These are phyloP conservation scores for Clavelina lepadiformis DNA, from an alignment of 23 tunicate species.

Conservation along the genomic window DNA sequence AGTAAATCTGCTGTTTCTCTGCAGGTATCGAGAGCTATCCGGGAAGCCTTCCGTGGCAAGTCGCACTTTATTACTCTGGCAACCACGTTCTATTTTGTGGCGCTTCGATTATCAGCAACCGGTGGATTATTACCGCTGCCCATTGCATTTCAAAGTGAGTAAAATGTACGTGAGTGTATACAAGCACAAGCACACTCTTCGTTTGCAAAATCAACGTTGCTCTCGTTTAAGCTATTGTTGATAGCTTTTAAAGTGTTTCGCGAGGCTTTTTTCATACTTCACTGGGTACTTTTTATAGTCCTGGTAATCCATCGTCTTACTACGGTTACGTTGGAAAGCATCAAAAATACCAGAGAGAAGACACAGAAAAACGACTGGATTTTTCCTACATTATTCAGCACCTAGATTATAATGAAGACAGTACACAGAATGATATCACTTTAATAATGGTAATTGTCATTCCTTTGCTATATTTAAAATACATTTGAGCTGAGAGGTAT, in stretches of 20 bases:
- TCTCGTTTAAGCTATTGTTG: no score
- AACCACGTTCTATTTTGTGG: constrained; percentile 26
- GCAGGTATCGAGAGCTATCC: constrained; percentile 24
- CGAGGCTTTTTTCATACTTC: no score
- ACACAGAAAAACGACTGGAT: constrained; percentile 8
- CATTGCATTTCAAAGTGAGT: constrained; percentile 34
- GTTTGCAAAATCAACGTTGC: no score
- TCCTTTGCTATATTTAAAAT: no score
- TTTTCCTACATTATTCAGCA: constrained; percentile 16
- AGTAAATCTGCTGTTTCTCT: background rate
- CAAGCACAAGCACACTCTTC: background rate
- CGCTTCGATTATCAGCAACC: constrained; percentile 7
- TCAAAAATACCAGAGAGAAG: constrained; percentile 3
- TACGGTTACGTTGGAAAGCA: constrained; percentile 26
- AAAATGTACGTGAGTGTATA: background rate
- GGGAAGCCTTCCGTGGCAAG: constrained; percentile 45
- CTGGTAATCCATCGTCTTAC: background rate
- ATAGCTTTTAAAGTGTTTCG: no score
- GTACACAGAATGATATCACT: constrained; percentile 37
- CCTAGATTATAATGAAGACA: background rate
- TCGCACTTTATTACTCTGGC: constrained; percentile 8
- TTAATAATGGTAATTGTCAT: constrained; percentile 36
- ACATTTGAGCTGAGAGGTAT: no score
- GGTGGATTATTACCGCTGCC: constrained; percentile 40
- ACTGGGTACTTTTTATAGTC: no score